Base-by-base conservation (phyloP, 2,113 vertebrate genomes). In the Himantopus leucocephalus region DNA sequence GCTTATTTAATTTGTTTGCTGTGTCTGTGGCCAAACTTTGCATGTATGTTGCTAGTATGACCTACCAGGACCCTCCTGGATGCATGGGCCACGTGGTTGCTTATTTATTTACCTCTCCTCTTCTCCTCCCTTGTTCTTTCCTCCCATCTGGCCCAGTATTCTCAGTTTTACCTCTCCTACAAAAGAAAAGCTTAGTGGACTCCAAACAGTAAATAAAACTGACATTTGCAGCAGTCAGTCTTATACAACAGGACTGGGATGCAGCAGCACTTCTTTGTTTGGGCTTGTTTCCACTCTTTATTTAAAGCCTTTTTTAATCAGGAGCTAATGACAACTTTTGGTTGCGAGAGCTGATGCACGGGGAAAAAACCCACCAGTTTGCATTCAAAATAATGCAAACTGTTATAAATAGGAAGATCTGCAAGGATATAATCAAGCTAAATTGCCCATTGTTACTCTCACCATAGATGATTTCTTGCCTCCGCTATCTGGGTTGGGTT, bases 361-460 rank as follows among this genome's bases (percentile, higher is more conserved):
- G 68, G 60, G 3, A 56, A 41, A 34, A 55, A 30, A 50, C 43
- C 41, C 41, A 48, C 7, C 62, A 41, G 66, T 94, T 91, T 95
- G 66, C 80, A 92, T 95, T 87, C 41, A 62, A 87, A 95, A 90
- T 88, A 96, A 95, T 59, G 62, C 70, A 82, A 96, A 75, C 80
- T 2, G 9, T 91, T 92, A 66, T 85, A 90, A 95, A 92, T 94
- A 92, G 77, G 95, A 84, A 77, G 95, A 81, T 94, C 62, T 90
- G 77, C 66, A 75, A 79, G 71, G 94, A 91, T 92, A 80, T 92
- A 95, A 95, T 97, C 87, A 96, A 87, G 89, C 87, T 88, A 82
- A 92, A 96, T 94, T 96, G 76, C 88, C 83, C 56, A 81, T 96
- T 96, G 95, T 94, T 89, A 11, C 79, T 92, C 85, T 92, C 30